Evolutionary conservation across 2,113 vertebrate species (phyloP).

Genomic region (Scopus umbretta): DNA sequence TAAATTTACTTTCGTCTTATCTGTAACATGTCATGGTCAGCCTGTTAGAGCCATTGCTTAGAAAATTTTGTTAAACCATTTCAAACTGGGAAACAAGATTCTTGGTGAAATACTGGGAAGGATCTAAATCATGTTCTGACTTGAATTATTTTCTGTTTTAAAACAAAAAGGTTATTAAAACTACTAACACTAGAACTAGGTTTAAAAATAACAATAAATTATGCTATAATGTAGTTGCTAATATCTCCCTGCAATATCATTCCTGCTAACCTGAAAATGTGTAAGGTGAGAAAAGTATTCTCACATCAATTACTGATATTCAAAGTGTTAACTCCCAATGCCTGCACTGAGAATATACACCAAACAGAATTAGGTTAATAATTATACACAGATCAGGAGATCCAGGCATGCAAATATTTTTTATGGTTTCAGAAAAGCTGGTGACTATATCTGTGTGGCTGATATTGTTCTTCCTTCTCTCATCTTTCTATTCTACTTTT

Average conservation of each 20-base stretch:
- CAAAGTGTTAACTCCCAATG: neutral
- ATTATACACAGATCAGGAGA: neutral
- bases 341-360: neutral
- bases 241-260: neutral
- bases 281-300: neutral
- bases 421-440: neutral
- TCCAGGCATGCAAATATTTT: neutral
- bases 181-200: neutral
- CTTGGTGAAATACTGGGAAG: neutral
- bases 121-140: neutral
- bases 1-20: neutral
- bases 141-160: neutral
- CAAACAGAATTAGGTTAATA: neutral
- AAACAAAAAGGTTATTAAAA: neutral
- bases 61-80: neutral
- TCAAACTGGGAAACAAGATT: neutral
- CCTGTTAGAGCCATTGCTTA: neutral
- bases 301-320: neutral
- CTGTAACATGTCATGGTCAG: neutral
- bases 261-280: neutral
- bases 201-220: neutral
- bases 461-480: neutral
- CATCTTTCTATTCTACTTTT: neutral
- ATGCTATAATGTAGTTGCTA: neutral
- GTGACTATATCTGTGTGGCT: neutral